Conservation (phyloP, 2,888 invertebrate genomes). For the Palloptera scutellata region DNA sequence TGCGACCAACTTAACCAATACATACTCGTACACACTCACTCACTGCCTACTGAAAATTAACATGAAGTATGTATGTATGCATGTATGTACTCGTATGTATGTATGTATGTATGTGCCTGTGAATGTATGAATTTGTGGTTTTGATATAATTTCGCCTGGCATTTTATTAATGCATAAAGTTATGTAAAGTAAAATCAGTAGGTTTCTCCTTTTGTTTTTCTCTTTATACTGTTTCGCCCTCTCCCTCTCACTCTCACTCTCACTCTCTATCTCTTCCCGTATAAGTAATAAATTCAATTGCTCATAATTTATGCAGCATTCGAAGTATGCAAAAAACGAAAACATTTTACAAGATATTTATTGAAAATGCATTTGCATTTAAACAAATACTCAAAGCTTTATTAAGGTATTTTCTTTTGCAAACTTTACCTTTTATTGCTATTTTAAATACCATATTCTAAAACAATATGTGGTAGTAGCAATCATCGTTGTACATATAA, state of each 20-base stretch:
- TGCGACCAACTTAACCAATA: constrained; percentile 19
- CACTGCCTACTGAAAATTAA: constrained; percentile 1
- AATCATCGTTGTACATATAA: no score
- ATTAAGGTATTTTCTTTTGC: not conserved
- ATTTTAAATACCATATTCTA: no score
- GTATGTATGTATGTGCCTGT: not conserved
- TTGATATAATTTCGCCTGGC: constrained; percentile 8
- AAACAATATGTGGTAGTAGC: no score
- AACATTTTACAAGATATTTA: constrained; percentile 3
- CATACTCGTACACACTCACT: not conserved
- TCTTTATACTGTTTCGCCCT: no score
- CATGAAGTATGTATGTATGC: constrained; percentile 9
- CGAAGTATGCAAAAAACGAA: not conserved
- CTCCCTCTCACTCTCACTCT: no score
- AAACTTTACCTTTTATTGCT: no score
- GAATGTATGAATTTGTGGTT: not conserved
- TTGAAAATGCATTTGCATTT: constrained; percentile 5
- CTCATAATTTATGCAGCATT: constrained; percentile 2
- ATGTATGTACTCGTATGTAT: no score
- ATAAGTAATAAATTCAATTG: constrained; percentile 7
- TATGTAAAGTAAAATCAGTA: constrained; percentile 23
- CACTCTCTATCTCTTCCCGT: not conserved
- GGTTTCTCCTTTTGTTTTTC: constrained; percentile 7
- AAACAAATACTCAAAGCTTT: not conserved
- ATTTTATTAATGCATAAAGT: constrained; percentile 6